phyloP scores from a whole-genome alignment of 2,888 invertebrate species.

The Mycalesis mineus region DNA sequence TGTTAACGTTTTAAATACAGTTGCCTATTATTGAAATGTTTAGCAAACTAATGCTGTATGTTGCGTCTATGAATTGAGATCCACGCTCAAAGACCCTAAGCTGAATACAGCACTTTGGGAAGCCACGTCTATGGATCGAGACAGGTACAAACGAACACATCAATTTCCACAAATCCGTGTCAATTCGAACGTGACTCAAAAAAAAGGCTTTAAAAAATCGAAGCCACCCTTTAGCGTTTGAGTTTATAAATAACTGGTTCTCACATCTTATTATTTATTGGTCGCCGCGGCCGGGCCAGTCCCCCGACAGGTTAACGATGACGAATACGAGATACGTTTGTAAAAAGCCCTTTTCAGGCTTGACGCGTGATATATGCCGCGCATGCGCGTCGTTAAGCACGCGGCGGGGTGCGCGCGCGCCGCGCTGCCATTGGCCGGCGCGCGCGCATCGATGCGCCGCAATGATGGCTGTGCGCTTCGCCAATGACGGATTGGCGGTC shows the following conservation, averaged over 20 bases:
- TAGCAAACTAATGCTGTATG: too few relatives aligned
- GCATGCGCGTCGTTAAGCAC: constrained; percentile 68
- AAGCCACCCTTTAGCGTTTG: constrained; percentile 20
- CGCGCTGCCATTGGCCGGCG: constrained; percentile 61
- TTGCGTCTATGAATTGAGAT: too few relatives aligned
- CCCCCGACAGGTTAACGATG: constrained; percentile 62
- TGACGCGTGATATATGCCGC: constrained; percentile 73
- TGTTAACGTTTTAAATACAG: too few relatives aligned
- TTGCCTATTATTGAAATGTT: too few relatives aligned
- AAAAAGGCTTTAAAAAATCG: constrained; percentile 28
- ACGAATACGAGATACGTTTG: constrained; percentile 74
- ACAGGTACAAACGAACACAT: constrained; percentile 46
- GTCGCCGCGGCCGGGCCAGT: constrained; percentile 46
- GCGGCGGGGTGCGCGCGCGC: constrained; percentile 69
- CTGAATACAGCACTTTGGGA: neutral
- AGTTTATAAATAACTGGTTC: constrained; percentile 61
- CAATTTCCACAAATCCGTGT: constrained; percentile 71
- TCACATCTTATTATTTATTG: constrained; percentile 68
- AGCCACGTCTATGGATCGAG: constrained; percentile 37
- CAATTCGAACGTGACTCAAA: constrained; percentile 41
- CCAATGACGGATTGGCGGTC: constrained; percentile 74
- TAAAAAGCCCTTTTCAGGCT: constrained; percentile 64
- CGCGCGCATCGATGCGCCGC: constrained; percentile 51
- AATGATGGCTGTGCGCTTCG: constrained; percentile 58
- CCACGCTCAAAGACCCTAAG: too few relatives aligned